A percentile compares a stretch with the other conserved stretches of the same genome.
Conservation (phyloP, 1,140 invertebrate species). For the Gryon sp. region DNA sequence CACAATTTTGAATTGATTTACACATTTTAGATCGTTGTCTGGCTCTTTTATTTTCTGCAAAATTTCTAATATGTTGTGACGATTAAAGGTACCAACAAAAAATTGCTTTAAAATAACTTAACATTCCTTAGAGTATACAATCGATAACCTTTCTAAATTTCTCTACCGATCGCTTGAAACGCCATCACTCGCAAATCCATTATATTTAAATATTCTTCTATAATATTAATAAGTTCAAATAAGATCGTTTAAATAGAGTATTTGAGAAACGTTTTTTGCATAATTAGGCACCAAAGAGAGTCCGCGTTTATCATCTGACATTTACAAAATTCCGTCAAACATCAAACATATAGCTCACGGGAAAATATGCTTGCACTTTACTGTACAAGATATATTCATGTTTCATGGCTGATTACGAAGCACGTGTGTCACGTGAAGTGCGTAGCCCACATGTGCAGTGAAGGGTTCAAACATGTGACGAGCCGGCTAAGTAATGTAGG, state of each 20-base stretch:
- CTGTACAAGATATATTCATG: conserved; percentile 49
- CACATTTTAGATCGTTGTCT: too few species aligned
- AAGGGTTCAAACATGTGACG: conserved; percentile 68
- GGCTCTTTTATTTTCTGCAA: too few species aligned
- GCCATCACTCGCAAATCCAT: too few species aligned
- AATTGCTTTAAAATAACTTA: too few species aligned
- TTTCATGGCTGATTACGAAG: conserved; percentile 45
- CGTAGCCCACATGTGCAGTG: conserved; percentile 65
- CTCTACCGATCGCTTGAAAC: too few species aligned
- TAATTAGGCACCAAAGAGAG: conserved; percentile 24
- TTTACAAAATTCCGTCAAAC: conserved; percentile 22
- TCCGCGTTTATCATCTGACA: conserved; percentile 34
- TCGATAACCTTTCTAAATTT: too few species aligned
- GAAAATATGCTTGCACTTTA: conserved; percentile 22
- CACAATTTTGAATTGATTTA: too few species aligned
- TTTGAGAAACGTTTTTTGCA: conserved; percentile 13
- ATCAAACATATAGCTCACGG: conserved; percentile 1
- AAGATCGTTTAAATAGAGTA: conserved; percentile 28
- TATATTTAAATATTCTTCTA: too few species aligned
- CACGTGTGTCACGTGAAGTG: conserved; percentile 69
- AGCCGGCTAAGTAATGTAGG: conserved; percentile 41
- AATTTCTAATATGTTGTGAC: too few species aligned
- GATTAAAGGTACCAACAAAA: too few species aligned
- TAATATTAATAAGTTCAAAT: conserved; percentile 15
- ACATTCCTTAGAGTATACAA: too few species aligned